Evolutionary conservation across 2,888 invertebrate genomes (phyloP).

Genomic region (Drosophila affinis): DNA sequence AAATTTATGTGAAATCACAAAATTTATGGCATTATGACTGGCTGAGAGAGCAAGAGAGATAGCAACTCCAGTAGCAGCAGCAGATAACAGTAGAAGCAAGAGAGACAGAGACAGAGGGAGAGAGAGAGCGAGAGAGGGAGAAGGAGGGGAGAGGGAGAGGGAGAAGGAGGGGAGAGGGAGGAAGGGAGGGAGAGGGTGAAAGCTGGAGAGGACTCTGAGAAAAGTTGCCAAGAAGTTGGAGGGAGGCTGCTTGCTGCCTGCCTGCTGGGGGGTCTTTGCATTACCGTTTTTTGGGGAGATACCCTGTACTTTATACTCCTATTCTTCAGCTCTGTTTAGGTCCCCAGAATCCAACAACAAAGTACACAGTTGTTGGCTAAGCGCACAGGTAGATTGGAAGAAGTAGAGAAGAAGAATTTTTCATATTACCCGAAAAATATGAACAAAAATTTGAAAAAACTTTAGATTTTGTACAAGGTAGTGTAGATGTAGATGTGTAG

Average conservation of each 20-base stretch:
- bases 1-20: constrained; percentile 68
- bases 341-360: too few species aligned
- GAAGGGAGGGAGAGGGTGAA: background rate
- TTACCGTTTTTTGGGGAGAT: background rate
- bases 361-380: too few species aligned
- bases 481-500: too few species aligned
- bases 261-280: constrained; percentile 13
- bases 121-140: background rate
- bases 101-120: constrained; percentile 5
- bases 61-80: constrained; percentile 16
- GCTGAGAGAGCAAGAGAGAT: constrained; percentile 13
- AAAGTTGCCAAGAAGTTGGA: constrained; percentile 47
- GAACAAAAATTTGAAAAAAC: too few species aligned
- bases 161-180: background rate
- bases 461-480: too few species aligned
- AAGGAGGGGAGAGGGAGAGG: too few species aligned
- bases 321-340: too few species aligned
- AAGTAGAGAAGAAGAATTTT: too few species aligned
- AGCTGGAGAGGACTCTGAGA: background rate
- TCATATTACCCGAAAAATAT: too few species aligned
- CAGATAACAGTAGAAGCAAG: background rate
- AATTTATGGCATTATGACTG: constrained; percentile 68
- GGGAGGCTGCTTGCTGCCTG: constrained; percentile 20
- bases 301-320: background rate
- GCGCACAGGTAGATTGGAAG: too few species aligned